Evolutionary conservation across 2,888 invertebrate species (phyloP), one percentile per base, ranked within the genome.

Genomic region (Amiota minor): DNA sequence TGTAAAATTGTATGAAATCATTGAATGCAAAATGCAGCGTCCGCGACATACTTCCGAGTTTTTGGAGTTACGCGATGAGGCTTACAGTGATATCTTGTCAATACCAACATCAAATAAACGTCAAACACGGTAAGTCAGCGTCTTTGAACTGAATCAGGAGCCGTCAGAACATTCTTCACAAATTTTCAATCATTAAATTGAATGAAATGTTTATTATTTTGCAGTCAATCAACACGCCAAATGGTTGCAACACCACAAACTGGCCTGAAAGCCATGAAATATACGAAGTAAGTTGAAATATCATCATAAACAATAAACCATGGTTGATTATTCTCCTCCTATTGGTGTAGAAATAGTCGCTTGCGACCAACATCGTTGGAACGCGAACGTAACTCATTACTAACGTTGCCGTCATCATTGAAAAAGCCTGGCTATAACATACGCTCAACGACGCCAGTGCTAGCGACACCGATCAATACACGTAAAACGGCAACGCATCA

Each of bases 21-120:
- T 35, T 35, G 35, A 35, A 2, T 35, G 35, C 6, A 56, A 8
- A 16, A 65, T 65, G 64, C 64, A 65, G 16, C 46, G 47, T n/a
- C 64, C 64, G 20, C 47, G 64, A 47, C 64, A 47, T n/a, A 65
- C 64, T 9, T 46, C 64, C 10, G 64, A 65, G 18, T 65, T 65
- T 16, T 46, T 47, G 16, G 64, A 65, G 16, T 65, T 46, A 47
- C 64, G 64, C 6, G 64, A 65, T 65, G 64, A 65, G 16, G 12
- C 18, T 10, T 23, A 62, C 14, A 11, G 47, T 18, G n/a, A 9
- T 47, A n/a, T 2, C 23, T 18, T 11, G 11, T 18, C 11, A 9
- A 18, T 10, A 16, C n/a, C 18, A 35, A 12, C 46, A 46, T 10
- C 64, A 65, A 16, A 46, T n/a, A 45, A 46, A 47, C 64, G 64